phyloP scores from a whole-genome alignment of 1,140 invertebrate species.

The Bombus vancouverensis region DNA sequence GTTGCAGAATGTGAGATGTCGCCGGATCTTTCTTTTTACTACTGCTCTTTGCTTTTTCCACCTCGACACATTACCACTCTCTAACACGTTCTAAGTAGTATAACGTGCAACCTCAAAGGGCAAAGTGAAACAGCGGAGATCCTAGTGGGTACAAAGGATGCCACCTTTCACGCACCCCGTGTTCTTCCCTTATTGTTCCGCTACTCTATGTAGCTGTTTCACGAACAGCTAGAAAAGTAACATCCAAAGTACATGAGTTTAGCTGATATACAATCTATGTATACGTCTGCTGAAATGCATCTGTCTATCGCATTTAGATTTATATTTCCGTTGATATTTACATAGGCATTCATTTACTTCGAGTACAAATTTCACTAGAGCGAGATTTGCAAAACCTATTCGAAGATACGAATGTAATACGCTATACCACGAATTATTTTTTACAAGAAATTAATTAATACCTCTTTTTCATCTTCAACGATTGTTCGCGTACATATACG shows the following conservation, averaged over 20 bases:
- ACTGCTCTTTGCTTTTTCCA: conserved; percentile 14
- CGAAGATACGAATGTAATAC: too few species aligned
- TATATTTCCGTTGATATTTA: not conserved
- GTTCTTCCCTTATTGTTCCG: conserved; percentile 14
- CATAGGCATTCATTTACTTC: too few species aligned
- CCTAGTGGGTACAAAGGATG: conserved; percentile 26
- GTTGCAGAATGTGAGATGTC: conserved; percentile 8
- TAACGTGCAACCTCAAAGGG: conserved; percentile 20
- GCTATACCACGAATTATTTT: too few species aligned
- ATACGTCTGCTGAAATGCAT: not conserved
- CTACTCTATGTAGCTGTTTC: not conserved
- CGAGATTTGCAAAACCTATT: too few species aligned
- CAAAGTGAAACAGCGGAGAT: conserved; percentile 23
- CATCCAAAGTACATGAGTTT: not conserved
- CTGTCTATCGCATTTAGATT: not conserved
- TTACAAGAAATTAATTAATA: too few species aligned
- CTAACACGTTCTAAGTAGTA: conserved; percentile 6
- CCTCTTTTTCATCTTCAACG: too few species aligned
- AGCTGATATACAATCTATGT: not conserved
- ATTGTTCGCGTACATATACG: too few species aligned
- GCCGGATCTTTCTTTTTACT: not conserved
- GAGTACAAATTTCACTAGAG: too few species aligned
- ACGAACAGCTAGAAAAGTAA: not conserved
- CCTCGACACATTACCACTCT: not conserved
- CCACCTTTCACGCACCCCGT: not conserved